These are phyloP conservation scores for Aphelocoma californica DNA, from an alignment of 2,797 vertebrate species.

Conservation along the genomic window DNA sequence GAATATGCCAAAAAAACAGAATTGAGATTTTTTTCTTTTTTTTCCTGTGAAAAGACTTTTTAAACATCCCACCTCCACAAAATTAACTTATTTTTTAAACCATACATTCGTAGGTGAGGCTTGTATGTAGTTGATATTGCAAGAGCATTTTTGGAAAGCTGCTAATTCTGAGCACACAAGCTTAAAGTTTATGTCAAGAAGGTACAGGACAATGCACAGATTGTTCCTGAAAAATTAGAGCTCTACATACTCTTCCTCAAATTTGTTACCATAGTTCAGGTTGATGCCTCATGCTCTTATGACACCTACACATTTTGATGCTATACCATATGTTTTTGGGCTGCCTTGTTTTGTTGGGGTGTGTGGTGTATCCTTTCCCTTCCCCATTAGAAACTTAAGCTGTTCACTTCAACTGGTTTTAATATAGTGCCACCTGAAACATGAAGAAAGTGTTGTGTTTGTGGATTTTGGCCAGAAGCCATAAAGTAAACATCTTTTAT, in stretches of 20 bases:
- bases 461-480: conserved; percentile 13
- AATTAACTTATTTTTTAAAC: not conserved
- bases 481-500: conserved; percentile 1
- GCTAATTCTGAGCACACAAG: not conserved
- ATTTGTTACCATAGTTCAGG: not conserved
- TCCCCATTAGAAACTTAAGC: not conserved
- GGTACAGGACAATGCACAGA: not conserved
- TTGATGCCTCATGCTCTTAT: not conserved
- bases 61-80: not conserved
- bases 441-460: not conserved
- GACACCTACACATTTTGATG: not conserved
- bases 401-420: not conserved
- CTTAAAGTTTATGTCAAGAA: not conserved
- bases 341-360: not conserved
- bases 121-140: not conserved
- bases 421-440: not conserved
- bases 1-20: not conserved
- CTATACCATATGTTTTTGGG: not conserved
- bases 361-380: not conserved
- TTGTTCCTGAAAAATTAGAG: not conserved
- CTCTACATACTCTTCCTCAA: not conserved
- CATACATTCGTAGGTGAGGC: not conserved
- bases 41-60: not conserved
- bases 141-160: not conserved
- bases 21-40: not conserved